Conservation (phyloP, 2,888 invertebrate species). For the Chrysina gloriosa region DNA sequence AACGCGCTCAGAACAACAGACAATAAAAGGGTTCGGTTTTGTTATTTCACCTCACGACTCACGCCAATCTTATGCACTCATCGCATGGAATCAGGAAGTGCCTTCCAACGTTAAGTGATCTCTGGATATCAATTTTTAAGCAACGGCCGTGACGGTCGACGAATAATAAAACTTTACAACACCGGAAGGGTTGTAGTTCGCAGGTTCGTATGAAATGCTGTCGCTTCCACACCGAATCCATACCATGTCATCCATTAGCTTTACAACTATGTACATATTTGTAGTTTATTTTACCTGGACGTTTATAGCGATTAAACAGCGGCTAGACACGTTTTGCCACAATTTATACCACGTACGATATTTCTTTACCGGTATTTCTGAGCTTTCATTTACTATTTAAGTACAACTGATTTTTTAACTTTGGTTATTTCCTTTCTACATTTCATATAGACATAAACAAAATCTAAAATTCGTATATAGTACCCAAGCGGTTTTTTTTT, state of each 20-base stretch:
- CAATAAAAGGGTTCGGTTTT: background rate
- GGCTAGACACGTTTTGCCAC: constrained; percentile 17
- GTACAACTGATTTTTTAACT: no score
- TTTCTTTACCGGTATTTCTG: no score
- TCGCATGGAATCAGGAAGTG: constrained; percentile 25
- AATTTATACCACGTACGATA: no score
- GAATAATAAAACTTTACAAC: constrained; percentile 42
- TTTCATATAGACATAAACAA: no score
- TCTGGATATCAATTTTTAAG: constrained; percentile 35
- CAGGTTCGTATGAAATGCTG: constrained; percentile 41
- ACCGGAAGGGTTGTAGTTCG: constrained; percentile 50
- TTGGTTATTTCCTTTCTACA: no score
- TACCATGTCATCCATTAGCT: constrained; percentile 45
- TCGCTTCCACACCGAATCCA: background rate
- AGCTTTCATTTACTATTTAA: no score
- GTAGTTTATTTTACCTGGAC: constrained; percentile 35
- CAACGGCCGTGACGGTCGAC: constrained; percentile 12
- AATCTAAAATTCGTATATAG: no score
- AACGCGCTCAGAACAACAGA: background rate
- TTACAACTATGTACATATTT: constrained; percentile 43
- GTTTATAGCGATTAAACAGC: constrained; percentile 30
- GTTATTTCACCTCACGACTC: background rate
- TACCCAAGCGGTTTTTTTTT: no score
- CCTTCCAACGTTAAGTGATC: background rate
- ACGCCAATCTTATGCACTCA: background rate